Percentiles rank a stretch among this genome's conserved stretches.
Evolutionary conservation across 2,888 invertebrate genomes (phyloP).

Genomic region (Clistopyga incitator): DNA sequence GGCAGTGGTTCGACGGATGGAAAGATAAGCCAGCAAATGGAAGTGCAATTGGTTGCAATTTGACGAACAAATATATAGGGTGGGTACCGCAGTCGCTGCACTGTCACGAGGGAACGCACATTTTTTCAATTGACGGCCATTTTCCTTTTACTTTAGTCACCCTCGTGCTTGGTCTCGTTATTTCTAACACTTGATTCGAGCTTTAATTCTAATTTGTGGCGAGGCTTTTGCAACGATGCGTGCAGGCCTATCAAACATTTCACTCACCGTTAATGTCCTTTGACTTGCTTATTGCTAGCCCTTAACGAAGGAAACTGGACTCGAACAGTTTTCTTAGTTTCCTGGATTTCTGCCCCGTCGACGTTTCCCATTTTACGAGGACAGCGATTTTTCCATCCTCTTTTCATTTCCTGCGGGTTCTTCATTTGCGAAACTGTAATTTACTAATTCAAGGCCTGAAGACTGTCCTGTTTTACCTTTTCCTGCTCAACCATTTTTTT

Average conservation of each 20-base stretch:
- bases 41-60: slow-evolving; percentile 53
- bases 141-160: slow-evolving; percentile 13
- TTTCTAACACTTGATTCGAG: slow-evolving; percentile 10
- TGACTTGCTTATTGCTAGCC: too few species aligned
- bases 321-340: too few species aligned
- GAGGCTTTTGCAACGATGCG: too few species aligned
- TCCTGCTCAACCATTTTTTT: background rate
- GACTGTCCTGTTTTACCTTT: background rate
- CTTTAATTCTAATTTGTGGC: background rate
- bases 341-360: too few species aligned
- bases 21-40: slow-evolving; percentile 36
- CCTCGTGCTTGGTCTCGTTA: background rate
- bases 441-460: background rate
- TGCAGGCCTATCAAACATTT: too few species aligned
- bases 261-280: too few species aligned
- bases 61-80: slow-evolving; percentile 19
- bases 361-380: too few species aligned
- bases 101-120: slow-evolving; percentile 25
- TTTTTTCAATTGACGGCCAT: slow-evolving; percentile 28
- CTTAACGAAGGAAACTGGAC: too few species aligned
- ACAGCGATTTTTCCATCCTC: too few species aligned
- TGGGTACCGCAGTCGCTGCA: background rate
- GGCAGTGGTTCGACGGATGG: slow-evolving; percentile 11
- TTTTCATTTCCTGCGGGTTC: too few species aligned
- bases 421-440: background rate